These are phyloP conservation scores for Drosophila punjabiensis DNA, from an alignment of 1,140 invertebrate genomes.

Conservation along the genomic window DNA sequence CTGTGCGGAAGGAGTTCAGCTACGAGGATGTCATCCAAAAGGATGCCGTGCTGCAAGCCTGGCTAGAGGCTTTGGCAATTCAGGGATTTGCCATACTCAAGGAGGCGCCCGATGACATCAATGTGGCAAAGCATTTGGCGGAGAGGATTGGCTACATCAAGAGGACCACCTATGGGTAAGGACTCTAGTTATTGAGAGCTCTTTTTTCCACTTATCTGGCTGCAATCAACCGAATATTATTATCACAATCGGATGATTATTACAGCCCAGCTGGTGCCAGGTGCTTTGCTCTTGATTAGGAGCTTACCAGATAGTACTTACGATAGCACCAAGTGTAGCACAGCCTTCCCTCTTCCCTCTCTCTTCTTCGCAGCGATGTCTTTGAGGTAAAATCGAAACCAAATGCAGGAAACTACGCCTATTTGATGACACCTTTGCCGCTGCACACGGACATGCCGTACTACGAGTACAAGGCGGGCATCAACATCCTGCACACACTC, in stretches of 20 bases:
- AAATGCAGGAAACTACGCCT: constrained; percentile 90
- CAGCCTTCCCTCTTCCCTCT: not conserved
- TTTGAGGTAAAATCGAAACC: constrained; percentile 89
- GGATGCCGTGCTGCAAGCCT: constrained; percentile 85
- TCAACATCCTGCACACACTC: constrained; percentile 89
- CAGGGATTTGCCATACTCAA: constrained; percentile 88
- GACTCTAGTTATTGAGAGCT: not conserved
- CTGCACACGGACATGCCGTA: constrained; percentile 90
- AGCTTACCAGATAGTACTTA: constrained; percentile 3
- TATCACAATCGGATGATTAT: constrained; percentile 28
- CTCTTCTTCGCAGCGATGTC: constrained; percentile 84
- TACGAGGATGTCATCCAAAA: constrained; percentile 86
- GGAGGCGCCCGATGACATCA: constrained; percentile 86
- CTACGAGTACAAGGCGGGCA: constrained; percentile 90
- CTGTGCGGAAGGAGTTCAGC: constrained; percentile 86
- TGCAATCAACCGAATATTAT: constrained; percentile 19
- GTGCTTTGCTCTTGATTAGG: constrained; percentile 12
- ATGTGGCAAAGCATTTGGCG: constrained; percentile 86
- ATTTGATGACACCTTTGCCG: constrained; percentile 88
- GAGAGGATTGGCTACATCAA: constrained; percentile 89
- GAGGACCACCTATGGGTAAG: constrained; percentile 89
- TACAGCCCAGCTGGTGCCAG: constrained; percentile 9
- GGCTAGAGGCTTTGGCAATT: constrained; percentile 87
- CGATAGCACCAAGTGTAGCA: not conserved
- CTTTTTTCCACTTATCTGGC: too few relatives aligned